Conservation (phyloP, 2,888 invertebrate species). For the Tenthredo notha region DNA sequence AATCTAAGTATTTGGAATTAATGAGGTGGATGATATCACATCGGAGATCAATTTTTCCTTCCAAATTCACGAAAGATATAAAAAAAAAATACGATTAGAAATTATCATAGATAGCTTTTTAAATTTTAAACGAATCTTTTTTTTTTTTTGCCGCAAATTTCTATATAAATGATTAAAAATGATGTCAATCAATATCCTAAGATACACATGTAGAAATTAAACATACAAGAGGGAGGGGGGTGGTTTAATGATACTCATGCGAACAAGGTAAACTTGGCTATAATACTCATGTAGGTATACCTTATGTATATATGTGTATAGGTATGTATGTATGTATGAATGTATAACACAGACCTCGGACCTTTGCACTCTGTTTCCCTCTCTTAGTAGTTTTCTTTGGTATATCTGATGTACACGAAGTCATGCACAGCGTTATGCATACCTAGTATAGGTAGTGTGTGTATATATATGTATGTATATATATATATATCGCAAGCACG, state of each 20-base stretch:
- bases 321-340: background rate
- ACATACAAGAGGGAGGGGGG: background rate
- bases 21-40: no score
- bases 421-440: background rate
- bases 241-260: background rate
- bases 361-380: constrained; percentile 43
- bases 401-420: background rate
- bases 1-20: no score
- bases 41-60: no score
- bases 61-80: no score
- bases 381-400: background rate
- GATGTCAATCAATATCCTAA: no score
- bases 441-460: background rate
- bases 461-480: background rate
- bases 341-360: constrained; percentile 5
- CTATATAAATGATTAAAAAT: no score
- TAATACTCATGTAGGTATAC: background rate
- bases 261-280: background rate
- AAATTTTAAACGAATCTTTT: no score
- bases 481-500: constrained; percentile 5
- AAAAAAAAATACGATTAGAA: no score
- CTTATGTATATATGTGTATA: background rate
- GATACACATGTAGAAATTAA: no score
- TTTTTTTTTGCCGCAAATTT: no score
- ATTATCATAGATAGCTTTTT: no score